phyloP scores from a whole-genome alignment of 2,888 invertebrate genomes.

The Megastigmus dorsalis region DNA sequence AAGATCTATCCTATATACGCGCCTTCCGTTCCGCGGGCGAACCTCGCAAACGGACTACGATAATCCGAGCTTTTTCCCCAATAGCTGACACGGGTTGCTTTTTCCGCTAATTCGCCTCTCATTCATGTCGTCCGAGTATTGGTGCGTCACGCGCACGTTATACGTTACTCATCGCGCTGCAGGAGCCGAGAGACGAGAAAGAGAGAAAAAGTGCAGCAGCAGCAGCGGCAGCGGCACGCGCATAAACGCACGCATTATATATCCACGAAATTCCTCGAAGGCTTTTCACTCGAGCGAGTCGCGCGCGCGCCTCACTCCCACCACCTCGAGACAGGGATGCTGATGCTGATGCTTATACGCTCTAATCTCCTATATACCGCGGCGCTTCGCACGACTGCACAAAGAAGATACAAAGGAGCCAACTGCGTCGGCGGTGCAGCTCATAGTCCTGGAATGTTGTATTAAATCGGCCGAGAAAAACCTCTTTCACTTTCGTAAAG shows the following conservation, averaged over 20 bases:
- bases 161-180: neutral
- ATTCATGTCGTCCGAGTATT: no score
- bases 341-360: no score
- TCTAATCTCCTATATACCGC: slow-evolving; percentile 36
- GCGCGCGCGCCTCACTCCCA: no score
- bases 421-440: neutral
- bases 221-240: no score
- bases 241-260: neutral
- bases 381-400: neutral
- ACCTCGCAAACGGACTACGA: no score
- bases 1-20: no score
- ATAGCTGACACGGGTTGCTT: no score
- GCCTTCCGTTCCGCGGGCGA: no score
- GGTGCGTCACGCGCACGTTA: neutral
- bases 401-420: slow-evolving; percentile 27
- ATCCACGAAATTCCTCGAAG: slow-evolving; percentile 31
- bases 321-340: neutral
- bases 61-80: no score
- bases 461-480: slow-evolving; percentile 42
- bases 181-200: neutral
- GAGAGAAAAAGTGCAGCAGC: neutral
- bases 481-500: slow-evolving; percentile 38
- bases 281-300: slow-evolving; percentile 43
- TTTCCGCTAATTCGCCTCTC: slow-evolving; percentile 1
- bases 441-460: slow-evolving; percentile 44